Conservation (phyloP, 2,113 vertebrate species). For the Brachyhypopomus occidentalis region DNA sequence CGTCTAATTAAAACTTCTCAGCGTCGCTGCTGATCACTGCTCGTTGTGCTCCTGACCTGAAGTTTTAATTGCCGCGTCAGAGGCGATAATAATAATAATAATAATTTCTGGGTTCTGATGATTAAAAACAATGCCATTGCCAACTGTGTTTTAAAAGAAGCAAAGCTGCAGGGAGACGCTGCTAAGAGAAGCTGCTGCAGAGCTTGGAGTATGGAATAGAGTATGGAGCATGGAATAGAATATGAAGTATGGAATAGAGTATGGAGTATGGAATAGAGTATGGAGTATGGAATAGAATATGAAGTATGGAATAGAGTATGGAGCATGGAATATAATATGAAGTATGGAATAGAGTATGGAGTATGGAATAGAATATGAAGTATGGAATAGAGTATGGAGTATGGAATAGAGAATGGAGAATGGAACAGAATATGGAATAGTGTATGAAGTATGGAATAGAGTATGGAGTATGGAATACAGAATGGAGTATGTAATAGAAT, state of each 20-base stretch:
- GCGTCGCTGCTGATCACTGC: slow-evolving; percentile 84
- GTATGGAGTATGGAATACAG: slow-evolving; percentile 36
- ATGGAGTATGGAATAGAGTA: not conserved
- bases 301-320: slow-evolving; percentile 39
- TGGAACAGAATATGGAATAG: not conserved
- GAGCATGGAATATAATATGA: slow-evolving; percentile 1
- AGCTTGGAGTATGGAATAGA: not conserved
- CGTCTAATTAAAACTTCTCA: slow-evolving; percentile 87
- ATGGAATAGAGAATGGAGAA: not conserved
- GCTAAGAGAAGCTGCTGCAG: not conserved
- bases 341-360: too few species aligned
- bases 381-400: slow-evolving; percentile 11
- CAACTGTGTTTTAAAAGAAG: slow-evolving; percentile 71
- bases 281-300: not conserved
- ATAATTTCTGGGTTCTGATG: slow-evolving; percentile 85
- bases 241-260: not conserved
- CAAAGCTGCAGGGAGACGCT: slow-evolving; percentile 55
- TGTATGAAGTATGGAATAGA: slow-evolving; percentile 19
- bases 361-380: slow-evolving; percentile 40
- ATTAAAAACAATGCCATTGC: slow-evolving; percentile 86
- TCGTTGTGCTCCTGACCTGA: slow-evolving; percentile 85
- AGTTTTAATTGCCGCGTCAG: slow-evolving; percentile 85
- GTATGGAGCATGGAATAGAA: too few species aligned
- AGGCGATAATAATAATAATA: slow-evolving; percentile 86
- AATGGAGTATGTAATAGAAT: not conserved